Evolutionary conservation across 2,888 invertebrate genomes (phyloP).

Genomic region (Creontiades dilutus): DNA sequence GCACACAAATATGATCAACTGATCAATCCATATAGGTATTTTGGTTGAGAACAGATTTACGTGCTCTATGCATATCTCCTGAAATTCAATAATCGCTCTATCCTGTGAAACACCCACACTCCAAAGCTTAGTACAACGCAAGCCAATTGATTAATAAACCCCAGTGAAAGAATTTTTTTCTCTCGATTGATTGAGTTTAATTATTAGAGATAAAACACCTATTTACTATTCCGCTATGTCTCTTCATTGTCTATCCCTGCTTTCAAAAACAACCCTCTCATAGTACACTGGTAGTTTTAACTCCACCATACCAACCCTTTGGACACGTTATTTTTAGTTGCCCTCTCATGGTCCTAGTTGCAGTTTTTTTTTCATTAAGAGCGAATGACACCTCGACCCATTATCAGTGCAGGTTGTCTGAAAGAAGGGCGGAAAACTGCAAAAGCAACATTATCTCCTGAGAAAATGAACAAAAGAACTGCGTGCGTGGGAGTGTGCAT

Average conservation of each 20-base stretch:
- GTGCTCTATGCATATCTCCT: too few species aligned
- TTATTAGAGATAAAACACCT: too few species aligned
- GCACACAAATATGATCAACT: too few species aligned
- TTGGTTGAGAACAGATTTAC: too few species aligned
- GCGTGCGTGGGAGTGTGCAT: constrained; percentile 13
- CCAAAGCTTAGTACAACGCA: too few species aligned
- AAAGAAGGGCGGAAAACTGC: constrained; percentile 15
- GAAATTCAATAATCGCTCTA: too few species aligned
- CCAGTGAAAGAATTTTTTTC: too few species aligned
- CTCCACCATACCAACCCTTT: not conserved
- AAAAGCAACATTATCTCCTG: constrained; percentile 59
- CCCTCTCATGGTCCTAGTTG: not conserved
- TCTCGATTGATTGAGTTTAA: too few species aligned
- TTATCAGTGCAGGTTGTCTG: constrained; percentile 57
- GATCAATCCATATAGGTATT: too few species aligned
- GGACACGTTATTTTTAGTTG: not conserved
- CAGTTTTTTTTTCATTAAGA: constrained; percentile 57
- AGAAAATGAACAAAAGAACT: constrained; percentile 55
- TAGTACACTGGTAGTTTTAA: not conserved
- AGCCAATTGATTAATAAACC: too few species aligned
- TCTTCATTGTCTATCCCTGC: not conserved
- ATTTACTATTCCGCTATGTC: too few species aligned
- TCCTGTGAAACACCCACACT: too few species aligned
- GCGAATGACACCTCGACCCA: constrained; percentile 59
- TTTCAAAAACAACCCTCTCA: not conserved